phyloP scores from a whole-genome alignment of 2,113 vertebrate species.

The Herpetotheres cachinnans region DNA sequence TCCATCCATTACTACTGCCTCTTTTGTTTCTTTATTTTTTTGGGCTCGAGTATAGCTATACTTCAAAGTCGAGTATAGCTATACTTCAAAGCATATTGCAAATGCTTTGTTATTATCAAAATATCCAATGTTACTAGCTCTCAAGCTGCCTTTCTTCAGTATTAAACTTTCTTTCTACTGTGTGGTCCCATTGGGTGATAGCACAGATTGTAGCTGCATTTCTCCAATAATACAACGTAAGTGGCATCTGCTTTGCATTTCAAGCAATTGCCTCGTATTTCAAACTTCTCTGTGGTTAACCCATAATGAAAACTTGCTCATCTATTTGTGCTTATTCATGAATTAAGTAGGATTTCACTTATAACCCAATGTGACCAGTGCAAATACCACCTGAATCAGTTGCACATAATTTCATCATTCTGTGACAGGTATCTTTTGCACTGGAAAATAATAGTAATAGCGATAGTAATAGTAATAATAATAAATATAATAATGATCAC shows the following conservation, averaged over 20 bases:
- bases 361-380: neutral
- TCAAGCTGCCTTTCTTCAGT: neutral
- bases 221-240: neutral
- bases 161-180: slow-evolving; percentile 31
- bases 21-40: neutral
- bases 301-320: slow-evolving; percentile 50
- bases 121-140: neutral
- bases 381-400: neutral
- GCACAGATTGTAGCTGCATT: neutral
- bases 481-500: neutral
- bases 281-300: slow-evolving; percentile 65
- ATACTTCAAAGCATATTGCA: neutral
- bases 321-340: neutral
- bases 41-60: neutral
- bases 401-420: neutral
- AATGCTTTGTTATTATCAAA: neutral
- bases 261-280: slow-evolving; percentile 58
- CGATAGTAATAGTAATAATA: neutral
- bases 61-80: neutral
- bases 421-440: neutral
- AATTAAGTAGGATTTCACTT: neutral
- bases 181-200: slow-evolving; percentile 32
- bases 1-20: neutral
- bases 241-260: slow-evolving; percentile 32
- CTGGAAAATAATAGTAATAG: neutral